Conservation (phyloP, 2,888 invertebrate species). For the Catonia carolina region DNA sequence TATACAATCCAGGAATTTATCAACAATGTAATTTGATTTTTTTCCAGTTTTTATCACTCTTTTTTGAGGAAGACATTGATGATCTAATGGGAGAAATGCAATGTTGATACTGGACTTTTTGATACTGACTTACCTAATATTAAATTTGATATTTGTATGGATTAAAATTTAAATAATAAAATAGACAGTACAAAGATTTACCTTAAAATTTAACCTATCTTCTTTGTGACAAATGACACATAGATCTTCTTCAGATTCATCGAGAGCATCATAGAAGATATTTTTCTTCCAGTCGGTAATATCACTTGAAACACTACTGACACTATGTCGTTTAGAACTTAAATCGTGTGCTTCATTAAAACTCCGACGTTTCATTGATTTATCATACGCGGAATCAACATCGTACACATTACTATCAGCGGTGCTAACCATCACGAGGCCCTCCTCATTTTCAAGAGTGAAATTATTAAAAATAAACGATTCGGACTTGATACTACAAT, state of each 20-base stretch:
- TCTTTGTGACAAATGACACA: slow-evolving; percentile 19
- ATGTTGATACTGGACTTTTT: too few relatives aligned
- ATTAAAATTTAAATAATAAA: not conserved
- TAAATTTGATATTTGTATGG: too few relatives aligned
- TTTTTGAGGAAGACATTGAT: too few relatives aligned
- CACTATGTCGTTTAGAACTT: slow-evolving; percentile 23
- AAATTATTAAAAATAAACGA: too few relatives aligned
- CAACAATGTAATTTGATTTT: too few relatives aligned
- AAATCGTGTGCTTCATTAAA: too few relatives aligned
- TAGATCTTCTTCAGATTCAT: slow-evolving; percentile 36
- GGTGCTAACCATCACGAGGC: not conserved
- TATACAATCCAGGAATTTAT: too few relatives aligned
- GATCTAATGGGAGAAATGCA: too few relatives aligned
- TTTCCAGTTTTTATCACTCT: too few relatives aligned
- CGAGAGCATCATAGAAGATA: slow-evolving; percentile 34
- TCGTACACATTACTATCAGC: not conserved
- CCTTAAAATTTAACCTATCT: slow-evolving; percentile 6
- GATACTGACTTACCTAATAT: too few relatives aligned
- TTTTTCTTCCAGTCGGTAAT: slow-evolving; percentile 38
- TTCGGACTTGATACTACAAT: too few relatives aligned
- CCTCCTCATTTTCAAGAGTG: too few relatives aligned
- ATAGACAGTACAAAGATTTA: not conserved
- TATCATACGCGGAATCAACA: not conserved
- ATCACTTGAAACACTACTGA: slow-evolving; percentile 39
- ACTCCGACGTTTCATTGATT: slow-evolving; percentile 3